A percentile compares a stretch with the other conserved stretches of the same genome.
Evolutionary conservation across 2,113 vertebrate genomes (phyloP).

Genomic region (Geococcyx californianus): DNA sequence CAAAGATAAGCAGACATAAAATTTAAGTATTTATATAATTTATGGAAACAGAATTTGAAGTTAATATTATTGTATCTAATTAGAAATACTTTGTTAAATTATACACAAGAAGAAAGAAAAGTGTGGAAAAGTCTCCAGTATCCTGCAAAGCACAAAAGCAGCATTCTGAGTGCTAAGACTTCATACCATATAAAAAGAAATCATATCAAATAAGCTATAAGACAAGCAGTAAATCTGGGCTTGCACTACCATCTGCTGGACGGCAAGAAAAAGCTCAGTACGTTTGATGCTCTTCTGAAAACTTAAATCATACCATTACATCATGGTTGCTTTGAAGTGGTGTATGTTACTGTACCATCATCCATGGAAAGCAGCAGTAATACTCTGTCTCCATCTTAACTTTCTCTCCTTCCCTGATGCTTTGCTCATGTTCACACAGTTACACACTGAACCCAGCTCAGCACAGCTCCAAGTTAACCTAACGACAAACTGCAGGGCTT

Average conservation of each 20-base stretch:
- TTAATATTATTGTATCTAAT: not conserved
- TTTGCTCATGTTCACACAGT: rapidly evolving
- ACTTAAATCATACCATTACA: not conserved
- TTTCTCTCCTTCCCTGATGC: not conserved
- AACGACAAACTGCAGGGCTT: not conserved
- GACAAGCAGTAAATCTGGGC: not conserved
- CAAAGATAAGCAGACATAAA: not conserved
- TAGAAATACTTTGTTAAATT: not conserved
- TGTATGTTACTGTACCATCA: rapidly evolving
- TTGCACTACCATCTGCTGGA: conserved; percentile 14
- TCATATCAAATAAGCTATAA: not conserved
- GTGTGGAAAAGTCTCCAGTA: not conserved
- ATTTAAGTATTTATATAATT: not conserved
- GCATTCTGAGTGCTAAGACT: not conserved
- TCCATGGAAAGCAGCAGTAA: not conserved
- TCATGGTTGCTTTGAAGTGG: not conserved
- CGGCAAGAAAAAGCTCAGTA: not conserved
- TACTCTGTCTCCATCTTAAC: not conserved
- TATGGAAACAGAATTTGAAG: not conserved
- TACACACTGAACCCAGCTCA: not conserved
- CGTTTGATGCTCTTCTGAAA: not conserved
- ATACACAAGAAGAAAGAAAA: not conserved
- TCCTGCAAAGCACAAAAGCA: not conserved
- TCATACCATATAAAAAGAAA: not conserved
- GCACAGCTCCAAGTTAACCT: not conserved